Conservation (phyloP, 2,113 vertebrate genomes). For the Microcebus lehilahytsara region DNA sequence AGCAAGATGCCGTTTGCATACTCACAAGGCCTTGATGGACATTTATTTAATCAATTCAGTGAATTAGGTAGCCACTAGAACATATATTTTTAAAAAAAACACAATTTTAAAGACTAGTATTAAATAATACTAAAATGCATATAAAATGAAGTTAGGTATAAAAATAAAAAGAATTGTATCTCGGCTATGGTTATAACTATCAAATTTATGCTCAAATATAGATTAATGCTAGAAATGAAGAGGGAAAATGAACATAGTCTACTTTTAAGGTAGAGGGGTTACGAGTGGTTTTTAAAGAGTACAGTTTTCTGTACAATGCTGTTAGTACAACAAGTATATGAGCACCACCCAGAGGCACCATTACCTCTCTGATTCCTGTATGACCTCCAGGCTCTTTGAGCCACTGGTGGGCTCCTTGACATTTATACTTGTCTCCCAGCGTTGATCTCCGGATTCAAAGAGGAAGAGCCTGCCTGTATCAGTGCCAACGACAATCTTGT, state of each 20-base stretch:
- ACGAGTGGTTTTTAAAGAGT: not conserved
- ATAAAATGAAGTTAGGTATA: not conserved
- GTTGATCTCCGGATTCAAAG: slow-evolving; percentile 90
- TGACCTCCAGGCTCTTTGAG: not conserved
- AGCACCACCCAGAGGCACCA: not conserved
- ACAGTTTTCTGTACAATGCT: not conserved
- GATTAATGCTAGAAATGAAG: not conserved
- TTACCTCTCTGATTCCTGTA: slow-evolving; percentile 80
- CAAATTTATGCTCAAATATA: not conserved
- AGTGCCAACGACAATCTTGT: slow-evolving; percentile 90
- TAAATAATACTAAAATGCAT: not conserved
- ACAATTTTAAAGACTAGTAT: not conserved
- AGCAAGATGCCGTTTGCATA: not conserved
- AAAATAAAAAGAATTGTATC: not conserved
- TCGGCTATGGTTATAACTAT: not conserved
- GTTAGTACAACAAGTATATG: not conserved
- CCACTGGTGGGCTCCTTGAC: slow-evolving; percentile 69
- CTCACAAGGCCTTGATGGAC: not conserved
- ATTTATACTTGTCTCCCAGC: slow-evolving; percentile 87
- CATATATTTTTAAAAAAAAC: not conserved
- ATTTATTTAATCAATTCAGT: not conserved
- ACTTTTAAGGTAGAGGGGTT: not conserved
- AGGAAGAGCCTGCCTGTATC: slow-evolving; percentile 89
- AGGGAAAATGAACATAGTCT: not conserved
- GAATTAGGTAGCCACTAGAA: slow-evolving; percentile 1